Percentiles rank a stretch among this genome's conserved stretches.
Conservation (phyloP, 2,797 vertebrate genomes). For the Rachycentron canadum region DNA sequence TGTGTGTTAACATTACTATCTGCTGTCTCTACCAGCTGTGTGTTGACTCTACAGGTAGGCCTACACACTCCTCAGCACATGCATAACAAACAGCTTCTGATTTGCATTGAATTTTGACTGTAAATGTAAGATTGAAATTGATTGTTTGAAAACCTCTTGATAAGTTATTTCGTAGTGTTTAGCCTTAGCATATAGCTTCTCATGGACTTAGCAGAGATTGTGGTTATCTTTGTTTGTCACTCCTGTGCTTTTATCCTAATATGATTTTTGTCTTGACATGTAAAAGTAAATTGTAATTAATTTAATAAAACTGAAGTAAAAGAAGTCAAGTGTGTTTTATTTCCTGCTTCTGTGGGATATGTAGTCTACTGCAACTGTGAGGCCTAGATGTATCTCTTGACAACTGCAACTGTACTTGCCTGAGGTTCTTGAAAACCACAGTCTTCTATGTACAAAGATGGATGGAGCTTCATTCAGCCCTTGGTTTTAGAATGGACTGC, state of each 20-base stretch:
- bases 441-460: too few species aligned
- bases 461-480: too few species aligned
- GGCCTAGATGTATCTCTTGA: too few species aligned
- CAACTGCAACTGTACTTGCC: too few species aligned
- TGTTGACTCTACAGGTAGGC: constrained; percentile 10
- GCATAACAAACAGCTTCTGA: constrained; percentile 34
- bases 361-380: background rate
- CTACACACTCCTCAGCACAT: constrained; percentile 9
- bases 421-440: too few species aligned
- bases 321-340: background rate
- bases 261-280: constrained; percentile 38
- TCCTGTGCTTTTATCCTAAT: constrained; percentile 33
- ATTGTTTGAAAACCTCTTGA: constrained; percentile 36
- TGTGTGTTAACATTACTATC: constrained; percentile 6
- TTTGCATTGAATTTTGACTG: constrained; percentile 50
- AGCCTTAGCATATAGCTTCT: constrained; percentile 41
- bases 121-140: constrained; percentile 23
- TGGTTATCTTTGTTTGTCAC: constrained; percentile 19
- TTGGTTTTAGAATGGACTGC: too few species aligned
- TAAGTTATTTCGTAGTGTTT: constrained; percentile 51
- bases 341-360: background rate
- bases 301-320: constrained; percentile 60
- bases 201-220: constrained; percentile 7
- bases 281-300: constrained; percentile 55
- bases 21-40: constrained; percentile 17